A percentile compares a stretch with the other conserved stretches of the same genome.
These are phyloP conservation scores for Zaprionus inermis DNA, from an alignment of 1,140 invertebrate species.

Conservation along the genomic window DNA sequence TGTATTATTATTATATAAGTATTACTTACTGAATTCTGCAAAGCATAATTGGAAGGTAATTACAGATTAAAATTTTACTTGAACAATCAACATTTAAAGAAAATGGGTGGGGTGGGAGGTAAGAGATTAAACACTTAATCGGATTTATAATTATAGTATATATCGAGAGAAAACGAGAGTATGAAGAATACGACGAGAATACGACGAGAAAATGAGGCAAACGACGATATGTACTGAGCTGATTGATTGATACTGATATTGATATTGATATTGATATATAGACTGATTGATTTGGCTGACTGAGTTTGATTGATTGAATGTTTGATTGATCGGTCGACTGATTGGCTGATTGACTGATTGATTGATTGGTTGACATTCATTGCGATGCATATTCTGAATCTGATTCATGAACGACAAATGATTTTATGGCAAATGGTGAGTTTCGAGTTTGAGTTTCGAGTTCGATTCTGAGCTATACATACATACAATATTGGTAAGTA, in stretches of 20 bases:
- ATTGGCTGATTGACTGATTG: not conserved
- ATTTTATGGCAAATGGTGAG: not conserved
- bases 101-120: conserved; percentile 25
- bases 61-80: conserved; percentile 82
- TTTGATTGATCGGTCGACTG: conserved; percentile 37
- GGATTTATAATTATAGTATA: conserved; percentile 53
- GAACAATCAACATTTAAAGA: conserved; percentile 72
- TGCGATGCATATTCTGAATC: conserved; percentile 4
- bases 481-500: conserved; percentile 7
- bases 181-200: conserved; percentile 56
- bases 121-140: conserved; percentile 66
- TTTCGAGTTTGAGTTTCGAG: conserved; percentile 8
- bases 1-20: conserved; percentile 78
- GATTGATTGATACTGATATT: conserved; percentile 37
- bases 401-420: conserved; percentile 1
- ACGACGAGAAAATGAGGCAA: conserved; percentile 25
- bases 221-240: conserved; percentile 27
- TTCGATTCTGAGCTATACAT: conserved; percentile 13
- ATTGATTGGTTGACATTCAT: conserved; percentile 1
- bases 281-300: conserved; percentile 5
- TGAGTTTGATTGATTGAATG: conserved; percentile 18
- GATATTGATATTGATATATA: conserved; percentile 13
- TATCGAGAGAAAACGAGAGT: conserved; percentile 45
- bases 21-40: conserved; percentile 84
- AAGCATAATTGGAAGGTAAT: conserved; percentile 84